Conservation (phyloP, 2,888 invertebrate species). For the Apantesis nais region DNA sequence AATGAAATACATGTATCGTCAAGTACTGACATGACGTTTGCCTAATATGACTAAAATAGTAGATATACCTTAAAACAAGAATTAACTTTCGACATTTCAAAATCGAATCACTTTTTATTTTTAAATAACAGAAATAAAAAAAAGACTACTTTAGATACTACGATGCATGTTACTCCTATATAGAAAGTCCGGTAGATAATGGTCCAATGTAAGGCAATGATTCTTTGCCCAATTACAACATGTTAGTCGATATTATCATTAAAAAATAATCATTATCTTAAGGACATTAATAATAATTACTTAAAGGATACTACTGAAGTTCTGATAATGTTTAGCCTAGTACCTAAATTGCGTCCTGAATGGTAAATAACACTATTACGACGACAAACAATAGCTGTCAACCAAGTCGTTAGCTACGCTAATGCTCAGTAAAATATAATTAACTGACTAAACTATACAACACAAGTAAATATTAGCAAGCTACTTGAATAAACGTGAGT, state of each 20-base stretch:
- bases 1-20: too few species aligned
- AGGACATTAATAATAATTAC: neutral
- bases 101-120: too few species aligned
- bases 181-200: too few species aligned
- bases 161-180: too few species aligned
- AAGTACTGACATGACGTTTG: too few species aligned
- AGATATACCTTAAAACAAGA: too few species aligned
- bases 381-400: neutral
- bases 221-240: neutral
- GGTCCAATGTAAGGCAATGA: too few species aligned
- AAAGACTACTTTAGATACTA: too few species aligned
- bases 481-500: slow-evolving; percentile 5
- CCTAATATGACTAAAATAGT: too few species aligned
- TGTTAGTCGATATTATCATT: too few species aligned
- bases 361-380: neutral
- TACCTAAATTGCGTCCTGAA: neutral
- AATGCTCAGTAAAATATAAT: neutral
- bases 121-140: too few species aligned
- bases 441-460: slow-evolving; percentile 7
- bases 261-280: neutral
- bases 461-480: slow-evolving; percentile 2
- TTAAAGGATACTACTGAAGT: neutral
- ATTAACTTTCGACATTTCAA: too few species aligned
- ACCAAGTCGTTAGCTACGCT: neutral
- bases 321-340: neutral